Conservation (phyloP, 2,797 vertebrate species). For the Avahi laniger region DNA sequence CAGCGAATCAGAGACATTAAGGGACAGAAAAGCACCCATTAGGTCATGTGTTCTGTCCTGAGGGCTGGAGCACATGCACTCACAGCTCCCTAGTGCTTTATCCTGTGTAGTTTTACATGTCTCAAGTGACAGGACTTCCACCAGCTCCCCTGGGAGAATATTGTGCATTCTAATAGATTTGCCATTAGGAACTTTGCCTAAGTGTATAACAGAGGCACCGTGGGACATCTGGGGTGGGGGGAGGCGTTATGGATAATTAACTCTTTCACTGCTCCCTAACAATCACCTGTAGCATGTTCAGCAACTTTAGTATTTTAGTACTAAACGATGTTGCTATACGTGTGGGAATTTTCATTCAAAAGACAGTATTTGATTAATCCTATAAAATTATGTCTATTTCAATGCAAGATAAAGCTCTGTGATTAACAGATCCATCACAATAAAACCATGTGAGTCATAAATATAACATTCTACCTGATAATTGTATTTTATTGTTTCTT, state of each 20-base stretch:
- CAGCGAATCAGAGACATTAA: constrained; percentile 65
- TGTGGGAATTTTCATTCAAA: background rate
- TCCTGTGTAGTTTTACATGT: constrained; percentile 80
- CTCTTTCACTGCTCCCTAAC: constrained; percentile 26
- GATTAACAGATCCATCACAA: background rate
- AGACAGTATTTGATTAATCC: background rate
- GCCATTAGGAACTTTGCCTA: constrained; percentile 75
- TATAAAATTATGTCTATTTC: background rate
- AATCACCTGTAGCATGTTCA: constrained; percentile 28
- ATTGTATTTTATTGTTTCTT: background rate
- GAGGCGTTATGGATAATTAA: constrained; percentile 43
- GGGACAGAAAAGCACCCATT: constrained; percentile 67
- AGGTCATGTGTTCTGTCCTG: constrained; percentile 67
- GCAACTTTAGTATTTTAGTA: background rate
- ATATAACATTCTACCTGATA: background rate
- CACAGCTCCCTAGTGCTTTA: constrained; percentile 75
- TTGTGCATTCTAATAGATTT: constrained; percentile 80
- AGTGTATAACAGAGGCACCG: constrained; percentile 26
- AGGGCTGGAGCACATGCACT: constrained; percentile 64
- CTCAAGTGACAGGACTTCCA: constrained; percentile 79
- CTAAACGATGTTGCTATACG: background rate
- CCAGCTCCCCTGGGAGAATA: constrained; percentile 78
- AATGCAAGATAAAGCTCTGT: background rate
- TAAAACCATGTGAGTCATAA: background rate
- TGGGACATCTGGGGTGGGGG: background rate